A percentile compares a stretch with the other conserved stretches of the same genome.
phyloP scores from a whole-genome alignment of 2,888 invertebrate species.

The Xylota sylvarum region DNA sequence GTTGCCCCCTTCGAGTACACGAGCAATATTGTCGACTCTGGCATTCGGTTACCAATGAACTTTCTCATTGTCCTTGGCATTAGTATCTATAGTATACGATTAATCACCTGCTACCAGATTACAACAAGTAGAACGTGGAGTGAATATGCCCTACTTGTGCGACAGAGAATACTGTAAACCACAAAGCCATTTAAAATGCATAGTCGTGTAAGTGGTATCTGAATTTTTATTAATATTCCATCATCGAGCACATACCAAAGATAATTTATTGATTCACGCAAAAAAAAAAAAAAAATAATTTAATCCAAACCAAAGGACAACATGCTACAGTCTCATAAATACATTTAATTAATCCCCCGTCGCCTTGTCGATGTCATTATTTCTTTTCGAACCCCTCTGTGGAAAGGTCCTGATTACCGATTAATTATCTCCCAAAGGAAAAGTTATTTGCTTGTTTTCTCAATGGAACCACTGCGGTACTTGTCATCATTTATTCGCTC shows the following conservation, averaged over 20 bases:
- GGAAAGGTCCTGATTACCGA: slow-evolving; percentile 18
- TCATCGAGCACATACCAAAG: background rate
- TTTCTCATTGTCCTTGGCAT: background rate
- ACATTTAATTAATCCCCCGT: slow-evolving; percentile 17
- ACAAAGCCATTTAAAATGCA: too few relatives aligned
- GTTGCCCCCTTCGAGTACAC: background rate
- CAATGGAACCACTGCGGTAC: slow-evolving; percentile 3
- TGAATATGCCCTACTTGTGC: too few relatives aligned
- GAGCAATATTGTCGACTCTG: background rate
- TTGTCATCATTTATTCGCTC: slow-evolving; percentile 2
- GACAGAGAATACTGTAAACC: too few relatives aligned
- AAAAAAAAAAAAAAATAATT: background rate
- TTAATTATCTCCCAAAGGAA: slow-evolving; percentile 10
- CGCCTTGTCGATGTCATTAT: slow-evolving; percentile 18
- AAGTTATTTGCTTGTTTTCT: slow-evolving; percentile 11
- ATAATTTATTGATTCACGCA: background rate
- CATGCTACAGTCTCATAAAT: background rate
- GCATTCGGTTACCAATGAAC: background rate
- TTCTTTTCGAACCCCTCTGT: slow-evolving; percentile 2
- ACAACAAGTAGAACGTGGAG: too few relatives aligned
- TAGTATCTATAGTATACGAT: background rate
- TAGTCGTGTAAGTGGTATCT: background rate
- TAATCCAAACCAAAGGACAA: background rate
- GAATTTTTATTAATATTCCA: background rate
- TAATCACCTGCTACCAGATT: too few relatives aligned